These are phyloP conservation scores for Sminthopsis crassicaudata DNA, from an alignment of 2,113 vertebrate genomes.

Conservation along the genomic window DNA sequence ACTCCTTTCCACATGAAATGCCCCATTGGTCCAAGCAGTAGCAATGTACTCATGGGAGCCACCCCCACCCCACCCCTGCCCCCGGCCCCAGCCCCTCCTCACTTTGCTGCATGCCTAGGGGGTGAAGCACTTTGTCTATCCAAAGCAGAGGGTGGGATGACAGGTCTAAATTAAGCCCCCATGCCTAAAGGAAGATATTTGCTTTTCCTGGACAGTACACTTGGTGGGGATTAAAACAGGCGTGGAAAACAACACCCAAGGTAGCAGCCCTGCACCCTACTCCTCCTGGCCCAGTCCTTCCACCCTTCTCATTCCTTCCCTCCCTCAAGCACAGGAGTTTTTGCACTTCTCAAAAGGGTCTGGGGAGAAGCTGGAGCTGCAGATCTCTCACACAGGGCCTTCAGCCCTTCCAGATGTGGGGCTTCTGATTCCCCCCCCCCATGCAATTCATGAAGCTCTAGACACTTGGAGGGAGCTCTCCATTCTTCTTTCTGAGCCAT, in stretches of 20 bases:
- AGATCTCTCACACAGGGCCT: not conserved
- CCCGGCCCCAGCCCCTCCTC: slow-evolving; percentile 52
- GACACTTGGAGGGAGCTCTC: slow-evolving; percentile 2
- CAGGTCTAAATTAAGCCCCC: slow-evolving; percentile 73
- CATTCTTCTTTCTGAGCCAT: not conserved
- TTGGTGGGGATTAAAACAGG: slow-evolving; percentile 48
- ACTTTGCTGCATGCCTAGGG: slow-evolving; percentile 69
- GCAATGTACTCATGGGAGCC: not conserved
- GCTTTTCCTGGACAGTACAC: slow-evolving; percentile 47
- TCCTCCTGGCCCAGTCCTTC: slow-evolving; percentile 15
- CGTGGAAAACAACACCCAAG: slow-evolving; percentile 44
- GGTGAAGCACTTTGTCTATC: slow-evolving; percentile 60
- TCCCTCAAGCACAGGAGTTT: not conserved
- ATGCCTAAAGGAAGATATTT: slow-evolving; percentile 61
- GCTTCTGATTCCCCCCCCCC: not conserved
- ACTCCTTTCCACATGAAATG: not conserved
- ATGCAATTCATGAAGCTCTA: not conserved
- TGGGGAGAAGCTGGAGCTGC: not conserved
- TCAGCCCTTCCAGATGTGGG: slow-evolving; percentile 42
- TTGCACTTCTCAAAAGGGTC: not conserved
- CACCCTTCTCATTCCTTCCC: not conserved
- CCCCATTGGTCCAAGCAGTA: too few relatives aligned
- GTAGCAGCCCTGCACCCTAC: slow-evolving; percentile 36
- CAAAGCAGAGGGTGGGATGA: slow-evolving; percentile 25
- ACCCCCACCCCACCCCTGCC: slow-evolving; percentile 11